phyloP scores from a whole-genome alignment of 2,113 vertebrate genomes.

The Channa maculata region DNA sequence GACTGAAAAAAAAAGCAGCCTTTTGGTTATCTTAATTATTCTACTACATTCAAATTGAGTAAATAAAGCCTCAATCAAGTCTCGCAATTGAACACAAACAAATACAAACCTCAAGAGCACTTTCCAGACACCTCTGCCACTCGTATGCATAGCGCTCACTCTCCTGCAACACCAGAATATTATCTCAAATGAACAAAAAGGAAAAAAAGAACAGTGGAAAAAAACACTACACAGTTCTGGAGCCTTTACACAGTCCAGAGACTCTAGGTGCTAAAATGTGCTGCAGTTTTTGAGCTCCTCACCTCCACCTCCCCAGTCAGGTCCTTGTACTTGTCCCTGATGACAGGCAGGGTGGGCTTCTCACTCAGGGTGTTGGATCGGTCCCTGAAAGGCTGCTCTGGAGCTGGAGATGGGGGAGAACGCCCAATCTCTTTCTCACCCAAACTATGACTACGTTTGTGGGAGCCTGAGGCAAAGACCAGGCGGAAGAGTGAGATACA shows the following conservation, averaged over 20 bases:
- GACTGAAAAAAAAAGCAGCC: constrained; percentile 1
- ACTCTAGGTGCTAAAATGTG: background rate
- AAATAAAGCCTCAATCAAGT: no score
- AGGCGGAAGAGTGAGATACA: background rate
- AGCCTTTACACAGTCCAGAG: constrained; percentile 3
- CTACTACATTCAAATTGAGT: background rate
- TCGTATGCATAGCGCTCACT: constrained; percentile 97
- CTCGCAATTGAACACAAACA: constrained; percentile 24
- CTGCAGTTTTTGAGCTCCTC: constrained; percentile 38
- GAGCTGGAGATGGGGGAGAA: constrained; percentile 84
- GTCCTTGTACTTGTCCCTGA: constrained; percentile 99
- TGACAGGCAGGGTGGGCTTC: constrained; percentile 92
- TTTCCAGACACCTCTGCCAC: constrained; percentile 96
- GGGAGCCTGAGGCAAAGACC: constrained; percentile 85
- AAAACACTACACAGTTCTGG: background rate
- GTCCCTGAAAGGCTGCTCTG: constrained; percentile 93
- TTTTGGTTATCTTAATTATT: constrained; percentile 41
- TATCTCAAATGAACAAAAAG: constrained; percentile 40
- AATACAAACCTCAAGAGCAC: constrained; percentile 90
- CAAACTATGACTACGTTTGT: constrained; percentile 96
- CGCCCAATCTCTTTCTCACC: constrained; percentile 94
- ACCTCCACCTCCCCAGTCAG: constrained; percentile 99
- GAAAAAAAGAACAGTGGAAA: background rate
- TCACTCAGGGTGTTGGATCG: constrained; percentile 94
- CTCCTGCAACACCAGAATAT: constrained; percentile 83